Conservation (phyloP, 2,113 vertebrate genomes). For the Dermatemys mawii region DNA sequence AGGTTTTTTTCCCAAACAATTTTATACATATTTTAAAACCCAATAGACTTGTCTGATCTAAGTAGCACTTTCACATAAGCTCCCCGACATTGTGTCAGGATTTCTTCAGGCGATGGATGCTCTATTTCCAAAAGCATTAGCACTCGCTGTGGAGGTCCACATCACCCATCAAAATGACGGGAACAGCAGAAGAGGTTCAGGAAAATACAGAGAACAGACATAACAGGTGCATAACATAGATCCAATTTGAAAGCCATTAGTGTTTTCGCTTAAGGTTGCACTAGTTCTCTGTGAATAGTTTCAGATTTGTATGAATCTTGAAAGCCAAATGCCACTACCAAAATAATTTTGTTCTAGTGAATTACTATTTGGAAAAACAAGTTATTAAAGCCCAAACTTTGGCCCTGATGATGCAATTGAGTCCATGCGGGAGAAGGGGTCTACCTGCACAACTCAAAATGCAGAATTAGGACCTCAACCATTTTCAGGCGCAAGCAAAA, state of each 20-base stretch:
- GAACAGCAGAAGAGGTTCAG: background rate
- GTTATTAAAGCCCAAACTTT: background rate
- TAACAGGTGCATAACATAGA: accelerated
- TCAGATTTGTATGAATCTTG: background rate
- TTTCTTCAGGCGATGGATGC: background rate
- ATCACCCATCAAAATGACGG: background rate
- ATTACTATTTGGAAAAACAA: background rate
- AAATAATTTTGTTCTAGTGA: background rate
- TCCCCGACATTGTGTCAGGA: background rate
- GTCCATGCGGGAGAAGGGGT: background rate
- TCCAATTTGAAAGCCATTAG: background rate
- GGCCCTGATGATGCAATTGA: background rate
- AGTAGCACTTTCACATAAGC: accelerated
- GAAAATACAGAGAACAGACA: background rate
- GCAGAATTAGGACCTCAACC: background rate
- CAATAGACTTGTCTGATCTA: background rate
- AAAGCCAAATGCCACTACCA: background rate
- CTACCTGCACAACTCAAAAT: background rate
- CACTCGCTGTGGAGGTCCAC: background rate
- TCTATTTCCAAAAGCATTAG: background rate
- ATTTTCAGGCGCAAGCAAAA: background rate
- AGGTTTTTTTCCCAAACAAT: background rate
- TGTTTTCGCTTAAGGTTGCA: background rate
- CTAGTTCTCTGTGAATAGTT: background rate
- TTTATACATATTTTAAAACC: background rate